Evolutionary conservation across 2,888 invertebrate species (phyloP).

Genomic region (Leptinotarsa juncta): DNA sequence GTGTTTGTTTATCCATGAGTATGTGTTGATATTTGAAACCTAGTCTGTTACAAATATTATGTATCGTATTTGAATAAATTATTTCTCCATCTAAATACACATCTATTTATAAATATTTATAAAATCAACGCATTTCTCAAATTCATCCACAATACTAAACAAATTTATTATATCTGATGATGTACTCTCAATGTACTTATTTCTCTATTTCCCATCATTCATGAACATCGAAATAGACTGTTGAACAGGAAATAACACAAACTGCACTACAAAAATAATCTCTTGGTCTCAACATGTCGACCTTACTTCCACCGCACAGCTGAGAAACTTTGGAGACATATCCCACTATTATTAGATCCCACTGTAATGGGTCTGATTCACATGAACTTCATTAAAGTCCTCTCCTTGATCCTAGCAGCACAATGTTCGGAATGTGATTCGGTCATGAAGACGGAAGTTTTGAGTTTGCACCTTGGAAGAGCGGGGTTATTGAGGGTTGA

Average conservation of each 20-base stretch:
- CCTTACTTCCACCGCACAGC: neutral
- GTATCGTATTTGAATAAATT: no score
- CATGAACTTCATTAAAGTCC: slow-evolving; percentile 5
- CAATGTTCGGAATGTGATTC: slow-evolving; percentile 10
- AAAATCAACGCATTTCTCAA: no score
- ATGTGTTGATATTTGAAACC: no score
- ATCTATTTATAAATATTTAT: no score
- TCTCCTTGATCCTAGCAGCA: neutral
- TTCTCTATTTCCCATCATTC: no score
- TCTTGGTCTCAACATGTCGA: slow-evolving; percentile 1
- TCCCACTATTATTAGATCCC: neutral
- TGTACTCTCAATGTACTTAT: no score
- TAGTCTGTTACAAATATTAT: no score
- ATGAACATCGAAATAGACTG: neutral
- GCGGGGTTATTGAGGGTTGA: neutral
- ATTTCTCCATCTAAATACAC: no score
- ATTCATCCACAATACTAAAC: no score
- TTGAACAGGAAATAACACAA: neutral
- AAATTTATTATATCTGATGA: no score
- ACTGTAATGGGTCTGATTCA: slow-evolving; percentile 1
- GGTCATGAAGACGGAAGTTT: slow-evolving; percentile 11
- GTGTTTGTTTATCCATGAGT: no score
- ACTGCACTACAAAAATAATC: neutral
- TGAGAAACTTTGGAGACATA: slow-evolving; percentile 4
- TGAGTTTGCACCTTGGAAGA: neutral